phyloP scores from a whole-genome alignment of 2,888 invertebrate genomes.

The Conistra vaccinii region DNA sequence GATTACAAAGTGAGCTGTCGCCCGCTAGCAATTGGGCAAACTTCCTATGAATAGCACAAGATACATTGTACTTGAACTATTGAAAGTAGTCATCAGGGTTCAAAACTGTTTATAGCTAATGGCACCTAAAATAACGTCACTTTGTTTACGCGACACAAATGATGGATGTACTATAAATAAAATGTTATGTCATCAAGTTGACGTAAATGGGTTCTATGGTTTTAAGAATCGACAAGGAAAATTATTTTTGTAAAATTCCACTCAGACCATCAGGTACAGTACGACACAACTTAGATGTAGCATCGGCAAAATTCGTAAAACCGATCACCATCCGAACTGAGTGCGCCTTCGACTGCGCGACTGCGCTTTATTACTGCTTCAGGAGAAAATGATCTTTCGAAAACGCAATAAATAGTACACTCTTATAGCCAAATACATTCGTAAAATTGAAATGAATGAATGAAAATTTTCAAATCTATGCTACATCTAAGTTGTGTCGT shows the following conservation, averaged over 20 bases:
- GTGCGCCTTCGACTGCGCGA: too few species aligned
- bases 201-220: not conserved
- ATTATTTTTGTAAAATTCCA: conserved; percentile 13
- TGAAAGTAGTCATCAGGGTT: not conserved
- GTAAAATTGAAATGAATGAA: too few species aligned
- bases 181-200: not conserved
- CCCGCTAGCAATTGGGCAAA: conserved; percentile 7
- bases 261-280: not conserved
- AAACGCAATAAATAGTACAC: too few species aligned
- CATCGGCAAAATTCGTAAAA: too few species aligned
- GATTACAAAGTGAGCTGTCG: conserved; percentile 4
- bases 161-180: conserved; percentile 30
- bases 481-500: too few species aligned
- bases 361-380: too few species aligned
- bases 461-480: too few species aligned
- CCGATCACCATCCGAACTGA: too few species aligned
- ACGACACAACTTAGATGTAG: too few species aligned
- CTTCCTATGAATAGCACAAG: conserved; percentile 6
- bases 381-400: too few species aligned
- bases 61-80: conserved; percentile 27
- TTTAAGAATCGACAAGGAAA: conserved; percentile 15
- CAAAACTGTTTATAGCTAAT: not conserved
- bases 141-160: not conserved
- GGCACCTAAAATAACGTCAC: not conserved
- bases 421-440: too few species aligned